phyloP scores from a whole-genome alignment of 2,888 invertebrate species.

The Dysmachus trigonus region DNA sequence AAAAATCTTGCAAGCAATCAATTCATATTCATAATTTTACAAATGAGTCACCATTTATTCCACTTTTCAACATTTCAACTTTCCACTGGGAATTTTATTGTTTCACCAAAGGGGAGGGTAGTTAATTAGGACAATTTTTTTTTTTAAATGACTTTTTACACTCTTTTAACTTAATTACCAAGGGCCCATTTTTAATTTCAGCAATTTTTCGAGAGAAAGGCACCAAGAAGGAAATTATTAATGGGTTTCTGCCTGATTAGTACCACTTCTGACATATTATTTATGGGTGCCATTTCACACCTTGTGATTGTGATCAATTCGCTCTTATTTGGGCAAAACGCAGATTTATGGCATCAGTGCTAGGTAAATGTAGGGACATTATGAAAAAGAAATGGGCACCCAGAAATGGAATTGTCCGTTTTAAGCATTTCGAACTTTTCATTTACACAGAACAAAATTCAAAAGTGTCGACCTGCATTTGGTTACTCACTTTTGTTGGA shows the following conservation, averaged over 20 bases:
- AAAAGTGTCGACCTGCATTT: neutral
- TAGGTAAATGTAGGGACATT: neutral
- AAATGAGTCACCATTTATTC: neutral
- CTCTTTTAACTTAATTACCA: neutral
- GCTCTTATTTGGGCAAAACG: neutral
- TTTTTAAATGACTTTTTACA: neutral
- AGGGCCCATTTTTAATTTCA: neutral
- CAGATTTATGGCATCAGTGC: neutral
- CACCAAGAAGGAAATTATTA: neutral
- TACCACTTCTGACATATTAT: conserved; percentile 5
- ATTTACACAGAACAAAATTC: neutral
- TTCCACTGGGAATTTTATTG: neutral
- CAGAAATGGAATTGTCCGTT: neutral
- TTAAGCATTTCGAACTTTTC: neutral
- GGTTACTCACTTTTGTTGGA: neutral
- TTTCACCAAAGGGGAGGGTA: neutral
- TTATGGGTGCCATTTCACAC: conserved; percentile 3
- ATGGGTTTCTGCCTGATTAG: conserved; percentile 6
- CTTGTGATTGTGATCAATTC: conserved; percentile 18
- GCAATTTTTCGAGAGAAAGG: neutral
- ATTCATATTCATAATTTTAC: neutral
- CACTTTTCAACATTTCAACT: neutral
- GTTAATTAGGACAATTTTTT: neutral
- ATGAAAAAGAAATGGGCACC: neutral
- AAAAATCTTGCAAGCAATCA: neutral